A percentile compares a stretch with the other conserved stretches of the same genome.
Evolutionary conservation across 1,140 invertebrate genomes (phyloP).

Genomic region (Micrasema minimum): DNA sequence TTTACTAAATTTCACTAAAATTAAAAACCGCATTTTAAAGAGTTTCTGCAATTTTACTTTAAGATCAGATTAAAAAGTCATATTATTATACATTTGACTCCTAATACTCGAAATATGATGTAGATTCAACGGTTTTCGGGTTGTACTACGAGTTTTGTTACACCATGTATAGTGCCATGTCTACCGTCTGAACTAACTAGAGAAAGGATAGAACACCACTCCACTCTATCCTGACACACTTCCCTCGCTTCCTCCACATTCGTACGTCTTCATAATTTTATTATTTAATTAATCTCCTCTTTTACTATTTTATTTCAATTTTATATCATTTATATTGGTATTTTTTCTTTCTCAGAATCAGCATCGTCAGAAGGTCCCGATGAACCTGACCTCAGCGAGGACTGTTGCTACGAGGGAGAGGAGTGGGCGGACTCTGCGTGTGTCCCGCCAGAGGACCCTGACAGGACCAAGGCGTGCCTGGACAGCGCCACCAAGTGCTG

Average conservation of each 20-base stretch:
- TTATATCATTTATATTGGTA: neutral
- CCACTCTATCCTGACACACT: too few species aligned
- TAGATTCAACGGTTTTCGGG: too few species aligned
- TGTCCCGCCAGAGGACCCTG: neutral
- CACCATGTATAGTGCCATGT: too few species aligned
- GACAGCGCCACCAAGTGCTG: slow-evolving; percentile 40
- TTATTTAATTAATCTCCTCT: neutral
- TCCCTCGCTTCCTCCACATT: too few species aligned
- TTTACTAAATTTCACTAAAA: too few species aligned
- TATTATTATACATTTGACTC: too few species aligned
- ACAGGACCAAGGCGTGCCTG: slow-evolving; percentile 26
- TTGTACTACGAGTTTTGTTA: too few species aligned
- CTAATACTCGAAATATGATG: too few species aligned
- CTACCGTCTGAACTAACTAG: too few species aligned
- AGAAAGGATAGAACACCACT: too few species aligned
- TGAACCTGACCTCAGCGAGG: slow-evolving; percentile 15
- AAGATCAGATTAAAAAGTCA: too few species aligned
- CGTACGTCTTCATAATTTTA: neutral
- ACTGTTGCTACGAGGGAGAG: slow-evolving; percentile 44
- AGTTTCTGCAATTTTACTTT: neutral
- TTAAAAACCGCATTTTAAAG: neutral
- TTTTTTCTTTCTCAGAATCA: slow-evolving; percentile 17
- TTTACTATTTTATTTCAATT: neutral
- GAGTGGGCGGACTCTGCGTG: slow-evolving; percentile 35
- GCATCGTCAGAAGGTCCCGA: slow-evolving; percentile 18